phyloP scores from a whole-genome alignment of 2,113 vertebrate genomes.

The Clupea harengus region DNA sequence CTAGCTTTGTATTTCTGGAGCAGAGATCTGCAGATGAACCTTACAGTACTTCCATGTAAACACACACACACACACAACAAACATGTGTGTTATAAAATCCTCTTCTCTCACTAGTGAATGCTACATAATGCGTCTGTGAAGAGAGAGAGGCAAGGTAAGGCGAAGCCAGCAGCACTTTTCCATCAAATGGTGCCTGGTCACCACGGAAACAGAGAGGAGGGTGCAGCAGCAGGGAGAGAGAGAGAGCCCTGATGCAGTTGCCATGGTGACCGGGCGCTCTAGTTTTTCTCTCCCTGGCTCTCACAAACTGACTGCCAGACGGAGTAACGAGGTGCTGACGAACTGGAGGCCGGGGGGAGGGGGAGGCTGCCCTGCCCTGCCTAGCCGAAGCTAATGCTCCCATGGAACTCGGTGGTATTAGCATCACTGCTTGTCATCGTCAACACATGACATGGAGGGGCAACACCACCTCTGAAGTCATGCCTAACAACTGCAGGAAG shows the following conservation, averaged over 20 bases:
- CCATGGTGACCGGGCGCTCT: slow-evolving; percentile 74
- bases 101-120: neutral
- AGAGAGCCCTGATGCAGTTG: slow-evolving; percentile 67
- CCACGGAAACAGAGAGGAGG: slow-evolving; percentile 50
- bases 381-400: neutral
- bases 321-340: slow-evolving; percentile 47
- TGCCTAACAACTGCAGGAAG: too few relatives aligned
- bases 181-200: slow-evolving; percentile 37
- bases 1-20: neutral
- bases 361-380: neutral
- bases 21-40: neutral
- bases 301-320: slow-evolving; percentile 43
- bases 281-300: slow-evolving; percentile 49
- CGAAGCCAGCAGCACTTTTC: neutral
- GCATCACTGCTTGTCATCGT: neutral
- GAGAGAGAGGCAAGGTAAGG: neutral
- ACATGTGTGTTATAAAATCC: slow-evolving; percentile 21
- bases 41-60: neutral
- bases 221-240: slow-evolving; percentile 24
- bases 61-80: neutral
- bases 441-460: neutral
- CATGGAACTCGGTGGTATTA: neutral
- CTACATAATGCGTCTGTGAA: slow-evolving; percentile 25
- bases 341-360: slow-evolving; percentile 42
- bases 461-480: neutral